Conservation (phyloP, 1,140 invertebrate species). For the Lanistes nyassanus region DNA sequence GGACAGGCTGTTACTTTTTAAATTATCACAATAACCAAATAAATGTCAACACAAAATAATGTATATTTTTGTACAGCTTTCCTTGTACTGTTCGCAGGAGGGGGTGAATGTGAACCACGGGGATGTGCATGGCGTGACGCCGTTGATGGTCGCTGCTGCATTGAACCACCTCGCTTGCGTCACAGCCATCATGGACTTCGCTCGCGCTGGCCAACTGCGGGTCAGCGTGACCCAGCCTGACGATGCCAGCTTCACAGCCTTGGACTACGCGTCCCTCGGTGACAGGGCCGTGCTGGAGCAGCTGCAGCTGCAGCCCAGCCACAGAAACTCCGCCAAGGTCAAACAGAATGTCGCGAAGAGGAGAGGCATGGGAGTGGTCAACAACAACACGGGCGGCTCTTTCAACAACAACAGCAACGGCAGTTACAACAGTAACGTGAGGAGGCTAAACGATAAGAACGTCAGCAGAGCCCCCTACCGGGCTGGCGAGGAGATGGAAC, state of each 20-base stretch:
- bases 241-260: slow-evolving; percentile 17
- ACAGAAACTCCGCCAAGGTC: neutral
- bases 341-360: neutral
- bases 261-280: slow-evolving; percentile 8
- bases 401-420: neutral
- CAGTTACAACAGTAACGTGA: neutral
- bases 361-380: neutral
- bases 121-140: slow-evolving; percentile 18
- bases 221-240: neutral
- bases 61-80: too few relatives aligned
- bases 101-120: slow-evolving; percentile 11
- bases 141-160: slow-evolving; percentile 17
- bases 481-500: neutral
- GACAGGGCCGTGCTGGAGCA: slow-evolving; percentile 1
- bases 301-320: neutral
- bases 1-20: too few relatives aligned
- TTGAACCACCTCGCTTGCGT: slow-evolving; percentile 9
- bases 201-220: neutral
- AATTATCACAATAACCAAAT: too few relatives aligned
- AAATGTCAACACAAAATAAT: neutral
- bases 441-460: neutral
- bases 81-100: slow-evolving; percentile 3
- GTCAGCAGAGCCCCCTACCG: neutral
- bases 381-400: neutral
- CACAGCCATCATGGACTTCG: slow-evolving; percentile 9